Base-by-base conservation (phyloP, 2,888 invertebrate species). In the Cerastis leucographa region DNA sequence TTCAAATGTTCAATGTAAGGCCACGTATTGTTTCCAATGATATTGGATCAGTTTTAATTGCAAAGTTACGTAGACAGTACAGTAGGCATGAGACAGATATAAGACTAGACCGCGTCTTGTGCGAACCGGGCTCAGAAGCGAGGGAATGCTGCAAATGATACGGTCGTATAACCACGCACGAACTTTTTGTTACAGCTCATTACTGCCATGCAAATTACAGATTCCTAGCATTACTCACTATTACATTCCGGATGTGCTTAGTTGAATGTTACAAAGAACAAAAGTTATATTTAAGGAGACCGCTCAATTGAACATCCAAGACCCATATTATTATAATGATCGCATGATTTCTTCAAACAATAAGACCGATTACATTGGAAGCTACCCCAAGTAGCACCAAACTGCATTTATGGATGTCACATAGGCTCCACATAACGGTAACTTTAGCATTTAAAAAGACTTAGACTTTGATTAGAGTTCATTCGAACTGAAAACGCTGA, bases 141-240 rank as follows among this genome's bases (percentile, higher is more conserved):
- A 68, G 68, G 29, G 42, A 70, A 80, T 74, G 56, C 42, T 80
- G n/a, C 46, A 49, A 75, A 82, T 84, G n/a, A 75, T 84, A 69
- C 3, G n/a, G n/a, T n/a, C n/a, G 35, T 71, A 74, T 61, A 61
- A 80, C 64, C 29, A 59, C 44, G 19, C 40, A 22, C 46, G 25
- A 73, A 70, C 59, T 85, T 76, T 73, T 85, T 81, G 81, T 85
- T 73, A 62, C 46, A 73, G 46, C 46, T 65, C 77, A 81, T 83
- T 85, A 81, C 72, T 64, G 59, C 17, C 81, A 81, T 73, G 85
- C 83, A 81, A 83, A 81, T 81, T 76, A 73, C 64, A 70, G 9
- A 73, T 83, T 65, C 46, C 56, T 59, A 76, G 67, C 70, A 73
- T 83, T 73, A 85, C 49, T 69, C 65, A 61, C 70, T 54, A 70